phyloP scores from a whole-genome alignment of 1,140 invertebrate species.

The Chrysoperla carnea region DNA sequence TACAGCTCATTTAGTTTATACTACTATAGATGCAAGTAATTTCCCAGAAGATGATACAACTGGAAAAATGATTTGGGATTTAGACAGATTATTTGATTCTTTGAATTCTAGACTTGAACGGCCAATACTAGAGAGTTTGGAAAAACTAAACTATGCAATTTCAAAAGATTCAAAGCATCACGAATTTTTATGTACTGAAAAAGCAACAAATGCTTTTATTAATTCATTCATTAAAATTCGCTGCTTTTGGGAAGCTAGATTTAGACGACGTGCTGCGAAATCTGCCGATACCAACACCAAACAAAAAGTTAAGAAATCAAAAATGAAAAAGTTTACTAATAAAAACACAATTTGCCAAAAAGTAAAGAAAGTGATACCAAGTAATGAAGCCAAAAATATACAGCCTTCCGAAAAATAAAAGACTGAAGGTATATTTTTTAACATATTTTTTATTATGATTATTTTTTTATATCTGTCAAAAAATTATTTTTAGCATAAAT shows the following conservation, averaged over 20 bases:
- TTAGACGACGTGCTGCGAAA: neutral
- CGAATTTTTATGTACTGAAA: neutral
- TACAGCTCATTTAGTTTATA: slow-evolving; percentile 1
- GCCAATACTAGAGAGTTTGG: no score
- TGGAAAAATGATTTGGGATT: neutral
- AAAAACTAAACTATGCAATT: neutral
- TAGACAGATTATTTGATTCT: neutral
- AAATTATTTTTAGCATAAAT: no score
- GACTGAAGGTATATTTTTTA: no score
- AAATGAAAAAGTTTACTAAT: neutral
- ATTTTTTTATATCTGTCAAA: no score
- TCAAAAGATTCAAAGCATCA: neutral
- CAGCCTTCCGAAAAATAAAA: no score
- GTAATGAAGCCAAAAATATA: no score
- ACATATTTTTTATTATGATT: no score
- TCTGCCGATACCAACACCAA: neutral
- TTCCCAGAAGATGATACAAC: neutral
- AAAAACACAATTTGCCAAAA: neutral
- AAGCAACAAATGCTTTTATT: neutral
- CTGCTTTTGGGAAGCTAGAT: neutral
- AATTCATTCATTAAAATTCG: neutral
- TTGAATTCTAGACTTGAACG: neutral
- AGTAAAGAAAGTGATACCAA: no score
- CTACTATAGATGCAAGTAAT: neutral
- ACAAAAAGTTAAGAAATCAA: neutral